phyloP scores from a whole-genome alignment of 1,140 invertebrate species.

The Anastatus disparis region DNA sequence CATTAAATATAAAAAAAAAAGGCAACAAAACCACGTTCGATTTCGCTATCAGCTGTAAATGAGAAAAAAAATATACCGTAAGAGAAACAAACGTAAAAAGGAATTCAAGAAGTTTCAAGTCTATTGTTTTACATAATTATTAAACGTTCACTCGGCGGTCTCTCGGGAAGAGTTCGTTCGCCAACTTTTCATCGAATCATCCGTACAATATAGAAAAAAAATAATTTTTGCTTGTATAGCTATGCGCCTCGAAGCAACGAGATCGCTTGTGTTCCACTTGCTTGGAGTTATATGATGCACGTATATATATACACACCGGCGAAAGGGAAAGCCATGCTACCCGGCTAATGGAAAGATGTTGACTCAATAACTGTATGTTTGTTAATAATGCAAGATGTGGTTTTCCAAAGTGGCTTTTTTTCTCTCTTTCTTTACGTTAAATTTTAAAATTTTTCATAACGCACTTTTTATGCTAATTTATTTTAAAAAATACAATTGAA shows the following conservation, averaged over 20 bases:
- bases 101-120: background rate
- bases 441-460: too few relatives aligned
- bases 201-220: background rate
- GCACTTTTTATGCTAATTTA: too few relatives aligned
- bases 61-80: too few relatives aligned
- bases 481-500: too few relatives aligned
- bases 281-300: background rate
- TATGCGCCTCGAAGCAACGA: background rate
- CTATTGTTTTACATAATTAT: constrained; percentile 12
- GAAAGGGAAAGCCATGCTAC: constrained; percentile 29
- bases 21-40: background rate
- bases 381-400: too few relatives aligned
- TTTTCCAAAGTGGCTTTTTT: too few relatives aligned
- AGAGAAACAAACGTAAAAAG: too few relatives aligned
- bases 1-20: too few relatives aligned
- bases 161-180: background rate
- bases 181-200: background rate
- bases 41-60: background rate
- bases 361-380: too few relatives aligned
- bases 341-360: too few relatives aligned
- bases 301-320: background rate
- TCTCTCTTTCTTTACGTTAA: too few relatives aligned
- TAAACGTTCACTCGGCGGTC: background rate
- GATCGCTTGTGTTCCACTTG: constrained; percentile 5
- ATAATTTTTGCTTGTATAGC: too few relatives aligned